Base-by-base conservation (phyloP, 2,797 vertebrate genomes). In the Typhlichthys eigenmanni region DNA sequence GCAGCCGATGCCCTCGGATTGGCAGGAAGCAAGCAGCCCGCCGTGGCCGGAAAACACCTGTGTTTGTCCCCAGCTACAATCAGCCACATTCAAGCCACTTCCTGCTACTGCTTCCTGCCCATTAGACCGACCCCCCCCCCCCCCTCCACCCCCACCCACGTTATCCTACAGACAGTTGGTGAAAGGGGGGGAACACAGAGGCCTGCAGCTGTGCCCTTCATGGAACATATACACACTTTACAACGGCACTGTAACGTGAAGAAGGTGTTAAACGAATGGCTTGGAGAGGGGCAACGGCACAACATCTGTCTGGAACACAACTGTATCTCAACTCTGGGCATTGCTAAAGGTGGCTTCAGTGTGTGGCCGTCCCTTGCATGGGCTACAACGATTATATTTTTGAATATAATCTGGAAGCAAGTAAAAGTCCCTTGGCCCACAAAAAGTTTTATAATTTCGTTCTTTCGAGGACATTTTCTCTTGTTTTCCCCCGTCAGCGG, bases 1-100 rank as follows among this genome's bases (percentile, higher is more conserved):
- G 53, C 49, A 77, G 77, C 58, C 59, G 63, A 49, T 62, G 16
- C 50, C 50, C 69, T 82, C 82, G 78, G 83, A 83, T 86, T 81
- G 53, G 63, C 83, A 89, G 91, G 89, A 91, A 90, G 74, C 76
- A 62, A 70, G 62, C 55, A 72, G 54, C 11, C 54, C 72, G 75
- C 68, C 73, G 7, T 17, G 56, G 67, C 65, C 34, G 82, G 92
- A 92, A 92, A 92, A 82, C 92, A 92, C 90, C 92, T 92, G 92
- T 86, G 86, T 91, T 91, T 89, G 85, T 89, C 79, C 81, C 65
- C 58, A 47, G 68, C 64, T 69, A 82, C 87, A 88, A 89, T 90
- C 89, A 56, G 55, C 62, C 80, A 54, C 64, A n/a, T 69, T 81
- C 84, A 74, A 68, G 77, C 81, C 51, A 85, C 87, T 82, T 90